phyloP scores from a whole-genome alignment of 2,797 vertebrate genomes.

The Eulemur mongoz region DNA sequence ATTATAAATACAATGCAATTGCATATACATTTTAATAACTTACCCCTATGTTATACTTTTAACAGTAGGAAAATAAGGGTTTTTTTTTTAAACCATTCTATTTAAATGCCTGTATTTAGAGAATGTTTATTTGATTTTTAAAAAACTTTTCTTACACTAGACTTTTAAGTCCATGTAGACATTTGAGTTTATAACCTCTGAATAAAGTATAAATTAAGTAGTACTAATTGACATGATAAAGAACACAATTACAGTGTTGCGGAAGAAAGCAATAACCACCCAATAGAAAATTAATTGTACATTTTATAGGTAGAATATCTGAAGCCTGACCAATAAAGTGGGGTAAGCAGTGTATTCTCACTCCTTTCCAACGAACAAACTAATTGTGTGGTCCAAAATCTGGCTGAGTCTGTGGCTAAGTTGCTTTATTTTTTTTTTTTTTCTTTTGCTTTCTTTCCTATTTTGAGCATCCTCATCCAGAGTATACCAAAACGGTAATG shows the following conservation, averaged over 20 bases:
- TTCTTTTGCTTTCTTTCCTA: neutral
- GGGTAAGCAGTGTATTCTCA: neutral
- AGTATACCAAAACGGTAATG: neutral
- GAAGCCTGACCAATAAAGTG: neutral
- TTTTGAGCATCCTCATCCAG: neutral
- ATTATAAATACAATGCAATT: neutral
- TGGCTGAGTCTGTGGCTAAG: neutral
- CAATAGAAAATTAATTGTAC: neutral
- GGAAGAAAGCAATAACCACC: neutral
- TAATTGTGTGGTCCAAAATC: neutral
- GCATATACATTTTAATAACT: neutral
- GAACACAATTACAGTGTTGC: neutral
- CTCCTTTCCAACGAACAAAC: neutral
- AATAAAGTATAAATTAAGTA: neutral
- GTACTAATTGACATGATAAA: neutral
- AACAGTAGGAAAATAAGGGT: neutral
- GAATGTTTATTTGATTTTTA: neutral
- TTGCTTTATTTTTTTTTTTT: neutral
- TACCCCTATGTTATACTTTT: neutral
- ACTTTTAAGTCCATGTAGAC: neutral
- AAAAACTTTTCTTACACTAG: neutral
- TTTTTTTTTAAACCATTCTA: neutral
- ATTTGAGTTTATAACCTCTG: neutral
- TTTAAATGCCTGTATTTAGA: neutral
- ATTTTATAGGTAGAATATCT: neutral